Conservation (phyloP, 2,797 vertebrate species). For the Trematomus bernacchii region DNA sequence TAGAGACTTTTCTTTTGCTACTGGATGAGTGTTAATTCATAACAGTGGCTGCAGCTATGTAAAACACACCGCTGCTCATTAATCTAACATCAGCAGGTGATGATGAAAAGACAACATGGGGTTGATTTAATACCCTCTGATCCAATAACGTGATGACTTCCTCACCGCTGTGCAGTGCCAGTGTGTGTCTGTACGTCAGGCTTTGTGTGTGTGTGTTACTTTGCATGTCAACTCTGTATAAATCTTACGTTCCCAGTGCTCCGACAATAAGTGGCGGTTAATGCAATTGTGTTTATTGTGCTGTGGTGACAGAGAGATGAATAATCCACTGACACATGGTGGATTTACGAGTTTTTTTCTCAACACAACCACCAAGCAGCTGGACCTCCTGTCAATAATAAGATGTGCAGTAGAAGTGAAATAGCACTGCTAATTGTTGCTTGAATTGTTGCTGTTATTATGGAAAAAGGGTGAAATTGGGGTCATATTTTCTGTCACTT, state of each 20-base stretch:
- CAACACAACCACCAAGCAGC: constrained; percentile 57
- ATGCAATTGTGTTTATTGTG: constrained; percentile 65
- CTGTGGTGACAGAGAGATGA: constrained; percentile 57
- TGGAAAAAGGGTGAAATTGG: constrained; percentile 20
- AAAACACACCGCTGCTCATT: constrained; percentile 62
- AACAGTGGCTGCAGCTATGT: constrained; percentile 41
- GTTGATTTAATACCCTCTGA: constrained; percentile 73
- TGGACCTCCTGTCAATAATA: too few relatives aligned
- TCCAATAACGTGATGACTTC: constrained; percentile 64
- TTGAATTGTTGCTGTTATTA: background rate
- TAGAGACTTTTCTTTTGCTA: constrained; percentile 6
- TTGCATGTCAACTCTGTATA: constrained; percentile 33
- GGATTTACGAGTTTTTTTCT: constrained; percentile 45
- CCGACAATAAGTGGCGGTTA: constrained; percentile 23
- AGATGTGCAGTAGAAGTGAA: background rate
- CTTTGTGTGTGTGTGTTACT: constrained; percentile 6
- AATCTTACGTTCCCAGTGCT: constrained; percentile 36
- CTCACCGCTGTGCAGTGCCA: constrained; percentile 26
- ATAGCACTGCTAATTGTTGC: background rate
- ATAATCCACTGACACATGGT: constrained; percentile 62
- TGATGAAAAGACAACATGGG: constrained; percentile 78
- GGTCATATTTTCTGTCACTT: constrained; percentile 22
- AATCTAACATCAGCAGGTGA: constrained; percentile 70
- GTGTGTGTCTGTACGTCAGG: constrained; percentile 4
- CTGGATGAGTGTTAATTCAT: constrained; percentile 61